phyloP scores from a whole-genome alignment of 2,797 vertebrate species.

The Tolypeutes matacus region DNA sequence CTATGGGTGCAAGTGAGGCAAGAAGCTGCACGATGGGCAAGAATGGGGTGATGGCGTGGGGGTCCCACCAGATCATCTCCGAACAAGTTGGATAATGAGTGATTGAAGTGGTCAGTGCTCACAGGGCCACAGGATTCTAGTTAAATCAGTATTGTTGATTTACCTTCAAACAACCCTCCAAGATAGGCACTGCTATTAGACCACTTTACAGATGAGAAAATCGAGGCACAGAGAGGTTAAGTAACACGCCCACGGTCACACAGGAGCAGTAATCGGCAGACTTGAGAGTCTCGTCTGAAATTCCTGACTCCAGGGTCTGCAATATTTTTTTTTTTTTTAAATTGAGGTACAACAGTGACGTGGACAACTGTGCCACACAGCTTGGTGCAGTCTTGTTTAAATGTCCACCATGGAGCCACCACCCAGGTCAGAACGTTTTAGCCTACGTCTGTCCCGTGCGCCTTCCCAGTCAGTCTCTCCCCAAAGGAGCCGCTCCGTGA shows the following conservation, averaged over 20 bases:
- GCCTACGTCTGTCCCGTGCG: background rate
- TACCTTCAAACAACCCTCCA: background rate
- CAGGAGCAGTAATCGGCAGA: background rate
- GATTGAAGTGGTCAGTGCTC: background rate
- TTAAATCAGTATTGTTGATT: background rate
- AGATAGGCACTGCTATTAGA: background rate
- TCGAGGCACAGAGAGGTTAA: background rate
- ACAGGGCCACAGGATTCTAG: no score
- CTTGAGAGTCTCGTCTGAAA: background rate
- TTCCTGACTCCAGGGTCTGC: background rate
- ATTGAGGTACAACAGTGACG: rapidly evolving
- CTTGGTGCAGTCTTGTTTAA: rapidly evolving
- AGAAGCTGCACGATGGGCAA: background rate
- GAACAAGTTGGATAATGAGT: background rate
- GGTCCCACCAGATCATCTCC: no score
- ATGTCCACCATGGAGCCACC: rapidly evolving
- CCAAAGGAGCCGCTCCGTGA: rapidly evolving
- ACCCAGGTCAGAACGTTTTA: background rate
- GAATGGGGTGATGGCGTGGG: background rate
- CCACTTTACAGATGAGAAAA: no score
- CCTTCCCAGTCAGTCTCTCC: background rate
- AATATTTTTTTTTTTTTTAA: background rate
- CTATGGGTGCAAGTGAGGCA: background rate
- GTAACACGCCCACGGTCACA: no score
- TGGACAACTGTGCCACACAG: rapidly evolving